phyloP scores from a whole-genome alignment of 2,797 vertebrate species.

The Crax fasciolata region DNA sequence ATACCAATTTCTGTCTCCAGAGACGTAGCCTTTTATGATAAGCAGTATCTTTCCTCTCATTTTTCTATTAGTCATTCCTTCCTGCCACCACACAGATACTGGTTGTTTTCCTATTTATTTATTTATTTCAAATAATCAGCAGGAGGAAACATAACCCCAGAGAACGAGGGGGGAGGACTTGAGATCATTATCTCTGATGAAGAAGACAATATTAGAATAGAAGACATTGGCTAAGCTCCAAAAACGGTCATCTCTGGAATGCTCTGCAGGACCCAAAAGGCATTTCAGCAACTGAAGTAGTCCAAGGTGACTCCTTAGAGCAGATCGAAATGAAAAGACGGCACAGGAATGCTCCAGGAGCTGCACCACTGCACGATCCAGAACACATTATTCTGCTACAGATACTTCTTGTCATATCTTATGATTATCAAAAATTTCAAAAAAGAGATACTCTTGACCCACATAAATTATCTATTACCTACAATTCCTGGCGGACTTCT shows the following conservation, averaged over 20 bases:
- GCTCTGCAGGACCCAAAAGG: neutral
- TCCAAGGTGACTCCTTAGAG: neutral
- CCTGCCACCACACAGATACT: conserved; percentile 22
- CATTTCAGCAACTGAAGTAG: neutral
- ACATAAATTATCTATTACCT: neutral
- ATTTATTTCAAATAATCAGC: conserved; percentile 46
- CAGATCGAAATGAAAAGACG: neutral
- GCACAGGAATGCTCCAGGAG: neutral
- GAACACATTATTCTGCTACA: neutral
- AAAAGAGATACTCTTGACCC: neutral
- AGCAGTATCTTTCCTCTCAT: conserved; percentile 16
- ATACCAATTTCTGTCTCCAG: conserved; percentile 55
- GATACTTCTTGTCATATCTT: neutral
- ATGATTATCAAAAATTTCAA: neutral
- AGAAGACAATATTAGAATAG: conserved; percentile 32
- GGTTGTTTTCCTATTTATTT: conserved; percentile 29
- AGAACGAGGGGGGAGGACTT: neutral
- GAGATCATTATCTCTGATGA: conserved; percentile 20
- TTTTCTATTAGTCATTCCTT: conserved; percentile 52
- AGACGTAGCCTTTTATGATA: conserved; percentile 37
- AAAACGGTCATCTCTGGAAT: neutral
- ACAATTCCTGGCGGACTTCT: neutral
- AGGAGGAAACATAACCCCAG: conserved; percentile 18
- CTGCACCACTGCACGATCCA: neutral
- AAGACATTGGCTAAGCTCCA: neutral